Evolutionary conservation across 2,888 invertebrate species (phyloP).

Genomic region (Agrotis exclamationis): DNA sequence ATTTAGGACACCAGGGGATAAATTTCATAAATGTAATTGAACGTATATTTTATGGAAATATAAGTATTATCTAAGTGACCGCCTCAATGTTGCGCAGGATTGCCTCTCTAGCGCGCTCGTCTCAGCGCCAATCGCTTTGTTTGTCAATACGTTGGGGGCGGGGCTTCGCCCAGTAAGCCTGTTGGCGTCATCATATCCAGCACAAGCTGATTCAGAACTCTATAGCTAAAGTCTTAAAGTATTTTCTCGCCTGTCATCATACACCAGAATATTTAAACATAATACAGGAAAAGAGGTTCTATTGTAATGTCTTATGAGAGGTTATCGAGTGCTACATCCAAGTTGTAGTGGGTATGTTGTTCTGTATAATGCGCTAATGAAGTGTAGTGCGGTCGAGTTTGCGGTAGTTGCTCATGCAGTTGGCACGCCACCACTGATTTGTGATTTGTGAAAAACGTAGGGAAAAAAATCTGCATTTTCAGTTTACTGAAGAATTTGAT

Average conservation of each 20-base stretch:
- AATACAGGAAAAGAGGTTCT: conserved; percentile 72
- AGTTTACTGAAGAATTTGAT: conserved; percentile 31
- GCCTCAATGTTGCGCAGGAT: conserved; percentile 86
- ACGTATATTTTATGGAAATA: conserved; percentile 70
- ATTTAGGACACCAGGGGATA: conserved; percentile 9
- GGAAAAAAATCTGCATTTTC: conserved; percentile 62
- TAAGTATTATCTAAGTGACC: conserved; percentile 76
- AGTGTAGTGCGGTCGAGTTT: conserved; percentile 87
- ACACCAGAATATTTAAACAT: conserved; percentile 50
- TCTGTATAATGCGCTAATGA: conserved; percentile 89
- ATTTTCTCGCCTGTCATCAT: conserved; percentile 58
- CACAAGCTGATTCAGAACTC: conserved; percentile 49
- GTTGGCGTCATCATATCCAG: conserved; percentile 46
- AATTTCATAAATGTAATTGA: conserved; percentile 62
- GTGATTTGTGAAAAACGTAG: conserved; percentile 81
- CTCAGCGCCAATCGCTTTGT: conserved; percentile 85
- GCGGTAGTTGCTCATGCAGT: conserved; percentile 88
- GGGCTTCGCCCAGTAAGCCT: conserved; percentile 73
- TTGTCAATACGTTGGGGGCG: conserved; percentile 85
- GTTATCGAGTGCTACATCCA: conserved; percentile 65
- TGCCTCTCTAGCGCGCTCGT: conserved; percentile 76
- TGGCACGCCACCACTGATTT: conserved; percentile 87
- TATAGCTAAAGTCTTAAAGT: conserved; percentile 54
- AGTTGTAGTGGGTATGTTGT: conserved; percentile 81
- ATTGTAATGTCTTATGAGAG: conserved; percentile 65